Conservation (phyloP, 35 echinoderm and acorn worm species). For the Lytechinus variegatus region DNA sequence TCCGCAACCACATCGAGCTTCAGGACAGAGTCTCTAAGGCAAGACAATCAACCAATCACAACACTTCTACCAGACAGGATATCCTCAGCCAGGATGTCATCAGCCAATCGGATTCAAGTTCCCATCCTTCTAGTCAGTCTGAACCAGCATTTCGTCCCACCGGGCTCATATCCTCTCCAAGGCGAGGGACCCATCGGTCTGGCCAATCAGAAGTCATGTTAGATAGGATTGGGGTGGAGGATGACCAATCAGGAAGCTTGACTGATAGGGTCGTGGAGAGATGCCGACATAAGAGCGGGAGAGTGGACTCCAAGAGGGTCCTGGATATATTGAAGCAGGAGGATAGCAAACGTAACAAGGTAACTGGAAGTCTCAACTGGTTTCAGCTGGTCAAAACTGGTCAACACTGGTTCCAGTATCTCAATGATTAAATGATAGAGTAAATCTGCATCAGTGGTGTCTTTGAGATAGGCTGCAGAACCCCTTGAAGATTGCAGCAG, state of each 20-base stretch:
- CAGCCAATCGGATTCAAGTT: not conserved
- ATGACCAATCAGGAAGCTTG: constrained; percentile 40
- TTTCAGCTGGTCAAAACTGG: too few relatives aligned
- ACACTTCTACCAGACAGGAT: not conserved
- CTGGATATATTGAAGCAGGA: constrained; percentile 36
- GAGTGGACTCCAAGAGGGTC: not conserved
- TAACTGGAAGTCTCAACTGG: not conserved
- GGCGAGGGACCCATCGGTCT: not conserved
- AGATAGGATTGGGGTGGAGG: not conserved
- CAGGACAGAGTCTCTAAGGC: constrained; percentile 8
- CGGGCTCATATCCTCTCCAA: not conserved
- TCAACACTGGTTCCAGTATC: too few relatives aligned
- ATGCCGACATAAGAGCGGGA: constrained; percentile 44
- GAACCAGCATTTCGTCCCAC: not conserved
- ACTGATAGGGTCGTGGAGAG: constrained; percentile 45
- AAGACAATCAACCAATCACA: constrained; percentile 9
- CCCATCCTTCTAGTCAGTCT: not conserved
- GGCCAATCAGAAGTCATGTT: constrained; percentile 23
- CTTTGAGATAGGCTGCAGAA: too few relatives aligned
- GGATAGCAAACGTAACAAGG: constrained; percentile 21
- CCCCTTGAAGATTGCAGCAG: too few relatives aligned
- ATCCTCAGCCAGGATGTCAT: not conserved
- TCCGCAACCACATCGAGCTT: constrained; percentile 13
- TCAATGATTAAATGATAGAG: too few relatives aligned
- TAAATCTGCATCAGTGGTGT: too few relatives aligned